A percentile compares a stretch with the other conserved stretches of the same genome.
These are phyloP conservation scores for Cephus rjabovi DNA, from an alignment of 2,888 invertebrate genomes.

Conservation along the genomic window DNA sequence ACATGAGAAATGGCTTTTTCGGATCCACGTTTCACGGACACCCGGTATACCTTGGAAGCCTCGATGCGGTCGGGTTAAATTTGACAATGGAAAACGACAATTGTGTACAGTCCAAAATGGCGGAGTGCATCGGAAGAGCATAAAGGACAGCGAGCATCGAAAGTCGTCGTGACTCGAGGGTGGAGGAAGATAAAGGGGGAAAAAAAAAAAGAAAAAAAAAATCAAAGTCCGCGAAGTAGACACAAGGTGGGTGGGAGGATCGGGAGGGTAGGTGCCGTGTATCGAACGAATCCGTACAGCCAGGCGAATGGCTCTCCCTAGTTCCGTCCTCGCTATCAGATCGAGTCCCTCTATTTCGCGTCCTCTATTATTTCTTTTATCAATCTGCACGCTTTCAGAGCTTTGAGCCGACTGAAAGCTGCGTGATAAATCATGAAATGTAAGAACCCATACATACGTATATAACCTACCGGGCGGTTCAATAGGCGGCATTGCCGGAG, in stretches of 20 bases:
- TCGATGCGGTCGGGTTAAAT: background rate
- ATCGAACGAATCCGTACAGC: conserved; percentile 40
- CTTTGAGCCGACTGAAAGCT: conserved; percentile 65
- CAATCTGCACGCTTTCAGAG: conserved; percentile 65
- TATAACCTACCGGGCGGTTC: conserved; percentile 53
- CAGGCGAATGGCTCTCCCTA: conserved; percentile 13
- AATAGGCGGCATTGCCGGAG: conserved; percentile 63
- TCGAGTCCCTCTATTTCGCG: conserved; percentile 62
- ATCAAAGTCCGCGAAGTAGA: background rate
- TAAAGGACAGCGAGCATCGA: background rate
- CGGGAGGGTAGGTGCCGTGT: conserved; percentile 25
- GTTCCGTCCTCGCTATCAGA: conserved; percentile 50
- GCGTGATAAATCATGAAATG: conserved; percentile 67
- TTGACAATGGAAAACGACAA: background rate
- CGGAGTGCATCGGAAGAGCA: background rate
- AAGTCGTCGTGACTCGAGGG: background rate
- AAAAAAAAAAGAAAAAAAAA: background rate
- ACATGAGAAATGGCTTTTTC: background rate
- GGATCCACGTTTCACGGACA: background rate
- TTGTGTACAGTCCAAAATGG: background rate
- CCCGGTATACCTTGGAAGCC: background rate
- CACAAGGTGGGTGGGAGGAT: conserved; percentile 8
- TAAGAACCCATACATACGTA: conserved; percentile 58
- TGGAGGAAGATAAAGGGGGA: background rate
- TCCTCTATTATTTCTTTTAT: conserved; percentile 66